Evolutionary conservation across 1,140 invertebrate species (phyloP), one percentile per base, ranked within the genome.

Genomic region (Zophobas atratus): DNA sequence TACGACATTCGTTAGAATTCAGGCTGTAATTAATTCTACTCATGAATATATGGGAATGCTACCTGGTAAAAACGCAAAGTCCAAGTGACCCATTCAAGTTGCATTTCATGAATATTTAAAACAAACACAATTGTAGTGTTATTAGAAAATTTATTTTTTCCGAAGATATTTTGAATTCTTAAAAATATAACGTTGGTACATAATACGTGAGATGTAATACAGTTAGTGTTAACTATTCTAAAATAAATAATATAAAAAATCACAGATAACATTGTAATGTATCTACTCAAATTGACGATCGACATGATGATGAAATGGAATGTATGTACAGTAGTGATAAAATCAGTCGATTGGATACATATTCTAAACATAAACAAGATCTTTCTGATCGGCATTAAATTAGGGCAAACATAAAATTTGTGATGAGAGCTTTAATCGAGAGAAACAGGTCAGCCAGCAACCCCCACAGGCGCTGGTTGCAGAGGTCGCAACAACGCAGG

Each of bases 391-490:
- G 4, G 57, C 33, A 43, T 38, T 39, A 67, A 39, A 20, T 51
- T 2, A 6, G 4, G 49, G 49, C 49, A 20, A n/a, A 20, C 20
- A 20, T 46, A 4, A 3, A 46, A 3, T 46, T 4, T 46, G 43
- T 8, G 32, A 39, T 1, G 36, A 60, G 36, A 4, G 49, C 6
- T n/a, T 20, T 60, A 60, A 60, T 60, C 60, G 60, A 36, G 60
- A 60, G 1, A 60, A 60, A 4, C 3, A 39, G 20, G 20, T 20
- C 34, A 71, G 41, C 43, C 38, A 70, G 49, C 20, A 20, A 20
- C 56, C 20, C 48, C 55, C n/a, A 60, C 56, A 4, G 78, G 79
- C 39, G 84, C 82, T 5, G 85, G 84, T 76, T 85, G 84, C 67
- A 85, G 74, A 5, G 84, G 82, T 57, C 84, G 80, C 35, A 85